These are phyloP conservation scores for Serripes groenlandicus DNA, from an alignment of 2,888 invertebrate genomes.

Conservation along the genomic window DNA sequence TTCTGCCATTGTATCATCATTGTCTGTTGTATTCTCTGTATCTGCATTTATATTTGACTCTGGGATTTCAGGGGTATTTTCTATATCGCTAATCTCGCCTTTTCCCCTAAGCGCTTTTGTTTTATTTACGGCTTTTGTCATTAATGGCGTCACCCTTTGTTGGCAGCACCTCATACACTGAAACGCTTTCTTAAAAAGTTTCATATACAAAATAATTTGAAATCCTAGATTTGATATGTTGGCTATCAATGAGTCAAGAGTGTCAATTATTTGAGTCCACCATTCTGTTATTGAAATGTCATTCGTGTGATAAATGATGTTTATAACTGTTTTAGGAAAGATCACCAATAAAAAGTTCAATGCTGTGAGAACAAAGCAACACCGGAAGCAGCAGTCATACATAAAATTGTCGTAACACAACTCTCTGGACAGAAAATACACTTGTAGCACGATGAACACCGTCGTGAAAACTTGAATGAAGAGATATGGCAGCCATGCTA, in stretches of 20 bases:
- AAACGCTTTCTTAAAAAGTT: conserved; percentile 4
- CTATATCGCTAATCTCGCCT: neutral
- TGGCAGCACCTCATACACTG: neutral
- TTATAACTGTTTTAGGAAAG: conserved; percentile 55
- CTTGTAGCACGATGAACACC: conserved; percentile 19
- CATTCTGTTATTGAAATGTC: conserved; percentile 33
- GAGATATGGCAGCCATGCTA: conserved; percentile 52
- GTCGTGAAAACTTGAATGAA: conserved; percentile 47
- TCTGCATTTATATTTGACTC: neutral
- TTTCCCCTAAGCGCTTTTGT: neutral
- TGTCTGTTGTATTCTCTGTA: neutral
- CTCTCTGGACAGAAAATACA: conserved; percentile 54
- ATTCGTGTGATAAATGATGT: conserved; percentile 39
- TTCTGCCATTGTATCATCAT: neutral
- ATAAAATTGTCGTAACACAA: conserved; percentile 56
- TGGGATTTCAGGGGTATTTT: neutral
- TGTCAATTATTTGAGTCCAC: conserved; percentile 40
- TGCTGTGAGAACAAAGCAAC: conserved; percentile 33
- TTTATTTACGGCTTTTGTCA: conserved; percentile 1
- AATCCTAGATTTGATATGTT: conserved; percentile 40
- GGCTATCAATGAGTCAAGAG: conserved; percentile 37
- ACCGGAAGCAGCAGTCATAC: conserved; percentile 56
- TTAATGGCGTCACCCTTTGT: conserved; percentile 3
- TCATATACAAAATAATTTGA: conserved; percentile 51
- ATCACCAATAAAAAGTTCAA: conserved; percentile 45